These are phyloP conservation scores for Rhamphomyia laevipes DNA, from an alignment of 2,888 invertebrate species.

Conservation along the genomic window DNA sequence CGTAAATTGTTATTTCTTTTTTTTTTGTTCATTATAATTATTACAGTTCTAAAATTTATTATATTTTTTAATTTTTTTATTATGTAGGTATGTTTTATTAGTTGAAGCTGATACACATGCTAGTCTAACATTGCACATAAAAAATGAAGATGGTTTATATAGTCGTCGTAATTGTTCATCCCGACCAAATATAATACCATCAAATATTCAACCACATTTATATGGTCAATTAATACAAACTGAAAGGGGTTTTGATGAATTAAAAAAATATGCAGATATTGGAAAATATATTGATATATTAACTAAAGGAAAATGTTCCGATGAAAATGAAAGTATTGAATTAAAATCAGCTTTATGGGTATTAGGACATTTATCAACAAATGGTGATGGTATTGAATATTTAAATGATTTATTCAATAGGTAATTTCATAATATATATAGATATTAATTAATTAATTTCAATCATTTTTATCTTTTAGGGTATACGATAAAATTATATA, in stretches of 20 bases:
- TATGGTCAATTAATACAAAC: conserved; percentile 75
- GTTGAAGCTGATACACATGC: conserved; percentile 85
- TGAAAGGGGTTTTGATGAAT: conserved; percentile 36
- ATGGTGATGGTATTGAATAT: conserved; percentile 61
- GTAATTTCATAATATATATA: conserved; percentile 15
- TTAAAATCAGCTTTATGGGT: conserved; percentile 88
- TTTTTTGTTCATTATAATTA: conserved; percentile 8
- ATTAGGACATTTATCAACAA: conserved; percentile 69
- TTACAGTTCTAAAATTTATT: neutral
- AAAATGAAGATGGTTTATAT: conserved; percentile 66
- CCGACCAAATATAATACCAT: conserved; percentile 40
- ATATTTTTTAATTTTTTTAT: conserved; percentile 3
- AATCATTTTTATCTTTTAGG: conserved; percentile 16
- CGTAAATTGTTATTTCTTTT: conserved; percentile 33
- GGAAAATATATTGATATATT: conserved; percentile 27
- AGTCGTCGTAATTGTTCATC: conserved; percentile 54
- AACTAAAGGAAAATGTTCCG: conserved; percentile 43
- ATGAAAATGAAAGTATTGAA: conserved; percentile 58
- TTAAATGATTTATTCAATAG: conserved; percentile 41
- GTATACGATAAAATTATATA: conserved; percentile 41
- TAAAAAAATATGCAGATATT: conserved; percentile 31
- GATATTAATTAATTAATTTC: neutral
- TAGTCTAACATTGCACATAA: conserved; percentile 71
- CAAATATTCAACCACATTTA: conserved; percentile 55
- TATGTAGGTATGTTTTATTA: conserved; percentile 64